Conservation (phyloP, 2,113 vertebrate genomes). For the Gobiocypris rarus region DNA sequence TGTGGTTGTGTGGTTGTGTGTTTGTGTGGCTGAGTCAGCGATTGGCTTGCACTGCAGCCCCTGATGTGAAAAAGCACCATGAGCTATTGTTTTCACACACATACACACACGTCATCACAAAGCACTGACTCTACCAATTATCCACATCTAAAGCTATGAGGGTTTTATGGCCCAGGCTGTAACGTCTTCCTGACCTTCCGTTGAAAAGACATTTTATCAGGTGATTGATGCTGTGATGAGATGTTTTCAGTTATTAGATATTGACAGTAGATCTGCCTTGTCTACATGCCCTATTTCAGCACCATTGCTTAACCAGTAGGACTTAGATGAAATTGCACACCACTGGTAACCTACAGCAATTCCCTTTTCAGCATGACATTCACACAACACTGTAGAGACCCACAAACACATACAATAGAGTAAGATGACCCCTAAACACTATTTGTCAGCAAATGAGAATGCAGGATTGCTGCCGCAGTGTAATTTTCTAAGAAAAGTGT, state of each 20-base stretch:
- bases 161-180: constrained; percentile 14
- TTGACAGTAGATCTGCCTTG: not conserved
- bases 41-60: constrained; percentile 13
- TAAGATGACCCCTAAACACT: not conserved
- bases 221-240: constrained; percentile 3
- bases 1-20: constrained; percentile 17
- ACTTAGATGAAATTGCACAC: not conserved
- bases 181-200: constrained; percentile 8
- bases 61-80: constrained; percentile 21
- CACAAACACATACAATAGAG: not conserved
- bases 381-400: not conserved
- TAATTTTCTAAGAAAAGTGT: not conserved
- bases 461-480: not conserved
- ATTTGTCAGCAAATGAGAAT: not conserved
- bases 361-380: not conserved
- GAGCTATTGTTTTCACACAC: constrained; percentile 37
- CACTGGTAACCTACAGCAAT: not conserved
- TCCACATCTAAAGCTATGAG: constrained; percentile 7
- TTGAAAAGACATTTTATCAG: not conserved
- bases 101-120: constrained; percentile 15
- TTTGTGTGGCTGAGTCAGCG: constrained; percentile 40
- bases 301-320: not conserved
- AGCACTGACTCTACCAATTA: constrained; percentile 17
- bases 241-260: not conserved
- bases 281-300: not conserved